A percentile compares a stretch with the other conserved stretches of the same genome.
Conservation (phyloP, 1,140 invertebrate species). For the Ceratoteleas bidentatus region DNA sequence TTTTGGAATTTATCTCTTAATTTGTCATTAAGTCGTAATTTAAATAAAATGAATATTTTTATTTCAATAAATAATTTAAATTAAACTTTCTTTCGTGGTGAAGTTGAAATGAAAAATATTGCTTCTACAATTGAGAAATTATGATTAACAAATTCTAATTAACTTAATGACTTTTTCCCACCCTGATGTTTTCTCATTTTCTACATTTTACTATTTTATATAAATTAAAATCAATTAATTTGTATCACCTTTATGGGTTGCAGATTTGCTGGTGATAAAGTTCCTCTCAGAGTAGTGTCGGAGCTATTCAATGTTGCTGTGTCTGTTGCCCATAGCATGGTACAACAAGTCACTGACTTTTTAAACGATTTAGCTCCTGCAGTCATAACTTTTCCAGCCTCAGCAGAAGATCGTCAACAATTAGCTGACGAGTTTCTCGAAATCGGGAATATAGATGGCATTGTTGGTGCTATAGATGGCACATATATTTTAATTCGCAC, state of each 20-base stretch:
- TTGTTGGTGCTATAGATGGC: neutral
- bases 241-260: neutral
- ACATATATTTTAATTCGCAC: neutral
- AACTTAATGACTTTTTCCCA: too few relatives aligned
- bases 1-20: too few relatives aligned
- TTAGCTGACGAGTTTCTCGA: neutral
- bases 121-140: too few relatives aligned
- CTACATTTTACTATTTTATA: too few relatives aligned
- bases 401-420: neutral
- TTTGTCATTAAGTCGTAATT: too few relatives aligned
- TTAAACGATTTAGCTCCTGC: neutral
- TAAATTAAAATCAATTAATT: too few relatives aligned
- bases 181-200: too few relatives aligned
- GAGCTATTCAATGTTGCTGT: neutral
- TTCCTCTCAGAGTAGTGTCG: neutral
- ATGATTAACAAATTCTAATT: too few relatives aligned
- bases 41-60: too few relatives aligned
- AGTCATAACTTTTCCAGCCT: neutral
- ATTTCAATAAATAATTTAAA: too few relatives aligned
- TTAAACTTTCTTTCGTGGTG: too few relatives aligned
- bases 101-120: too few relatives aligned
- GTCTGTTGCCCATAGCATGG: neutral
- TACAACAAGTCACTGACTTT: neutral
- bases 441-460: neutral
- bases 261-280: constrained; percentile 2